Conservation (phyloP, 37 sponge, comb jelly and placozoan species). For the Amphimedon queenslandica region DNA sequence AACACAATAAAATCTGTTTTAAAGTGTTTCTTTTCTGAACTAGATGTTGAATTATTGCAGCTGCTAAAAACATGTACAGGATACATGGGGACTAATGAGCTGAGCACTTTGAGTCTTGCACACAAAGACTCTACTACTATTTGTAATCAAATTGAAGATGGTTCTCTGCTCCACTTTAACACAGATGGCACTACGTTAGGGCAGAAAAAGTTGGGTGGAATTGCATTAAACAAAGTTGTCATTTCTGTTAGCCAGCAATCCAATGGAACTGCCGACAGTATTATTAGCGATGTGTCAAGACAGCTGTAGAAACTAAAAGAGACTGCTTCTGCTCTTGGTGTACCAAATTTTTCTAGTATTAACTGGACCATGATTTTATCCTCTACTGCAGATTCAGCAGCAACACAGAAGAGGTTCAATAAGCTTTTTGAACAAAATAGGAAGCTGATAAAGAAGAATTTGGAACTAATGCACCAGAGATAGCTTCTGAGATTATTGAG, state of each 20-base stretch:
- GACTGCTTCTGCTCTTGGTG: slow-evolving; percentile 8
- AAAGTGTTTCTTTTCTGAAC: slow-evolving; percentile 18
- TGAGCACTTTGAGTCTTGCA: slow-evolving; percentile 4
- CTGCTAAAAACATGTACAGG: slow-evolving; percentile 26
- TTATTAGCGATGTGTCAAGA: slow-evolving; percentile 23
- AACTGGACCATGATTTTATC: slow-evolving; percentile 32
- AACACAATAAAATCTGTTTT: slow-evolving; percentile 28
- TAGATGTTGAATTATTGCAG: slow-evolving; percentile 6
- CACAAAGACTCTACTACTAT: slow-evolving; percentile 23
- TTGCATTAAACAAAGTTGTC: slow-evolving; percentile 22
- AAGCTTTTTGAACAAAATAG: slow-evolving; percentile 9
- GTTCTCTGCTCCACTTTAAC: slow-evolving; percentile 6
- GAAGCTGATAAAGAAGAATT: slow-evolving; percentile 16
- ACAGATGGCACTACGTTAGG: slow-evolving; percentile 31
- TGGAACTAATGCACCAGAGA: not conserved
- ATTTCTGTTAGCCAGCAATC: slow-evolving; percentile 18
- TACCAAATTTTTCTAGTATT: slow-evolving; percentile 21
- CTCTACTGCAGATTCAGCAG: slow-evolving; percentile 23
- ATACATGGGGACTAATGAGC: slow-evolving; percentile 31
- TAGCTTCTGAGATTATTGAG: not conserved
- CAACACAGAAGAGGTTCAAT: slow-evolving; percentile 25
- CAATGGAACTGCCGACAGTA: slow-evolving; percentile 19
- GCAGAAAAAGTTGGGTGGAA: slow-evolving; percentile 26
- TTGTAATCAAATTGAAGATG: not conserved
- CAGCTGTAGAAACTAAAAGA: slow-evolving; percentile 17